These are phyloP conservation scores for Hydrophis major DNA, from an alignment of 2,797 vertebrate genomes.

Conservation along the genomic window DNA sequence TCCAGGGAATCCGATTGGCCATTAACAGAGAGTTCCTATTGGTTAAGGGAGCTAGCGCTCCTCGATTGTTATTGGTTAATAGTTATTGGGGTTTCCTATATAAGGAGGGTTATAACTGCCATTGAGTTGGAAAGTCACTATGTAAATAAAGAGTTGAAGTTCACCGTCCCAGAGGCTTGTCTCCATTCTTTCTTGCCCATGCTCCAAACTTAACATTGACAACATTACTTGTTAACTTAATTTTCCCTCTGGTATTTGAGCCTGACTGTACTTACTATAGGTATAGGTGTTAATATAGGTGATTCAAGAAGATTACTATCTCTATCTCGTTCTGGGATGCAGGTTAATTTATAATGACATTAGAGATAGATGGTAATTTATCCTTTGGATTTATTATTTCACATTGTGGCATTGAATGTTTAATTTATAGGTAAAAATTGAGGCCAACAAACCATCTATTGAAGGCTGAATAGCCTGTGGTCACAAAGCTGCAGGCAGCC, in stretches of 20 bases:
- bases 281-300: neutral
- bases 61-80: no score
- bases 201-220: no score
- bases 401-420: neutral
- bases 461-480: neutral
- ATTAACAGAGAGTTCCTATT: no score
- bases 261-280: neutral
- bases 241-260: neutral
- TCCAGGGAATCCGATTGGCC: no score
- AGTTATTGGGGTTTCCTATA: no score
- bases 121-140: no score
- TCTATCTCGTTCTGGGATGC: neutral
- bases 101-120: no score
- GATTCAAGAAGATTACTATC: neutral
- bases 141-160: no score
- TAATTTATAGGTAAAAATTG: neutral
- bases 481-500: neutral
- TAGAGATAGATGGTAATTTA: neutral
- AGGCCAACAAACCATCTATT: neutral
- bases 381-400: neutral
- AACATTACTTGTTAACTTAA: neutral
- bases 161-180: no score
- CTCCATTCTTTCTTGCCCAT: no score
- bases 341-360: neutral
- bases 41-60: no score